These are phyloP conservation scores for Meloidogyne floridensis DNA, from an alignment of 1,140 invertebrate genomes.

Conservation along the genomic window DNA sequence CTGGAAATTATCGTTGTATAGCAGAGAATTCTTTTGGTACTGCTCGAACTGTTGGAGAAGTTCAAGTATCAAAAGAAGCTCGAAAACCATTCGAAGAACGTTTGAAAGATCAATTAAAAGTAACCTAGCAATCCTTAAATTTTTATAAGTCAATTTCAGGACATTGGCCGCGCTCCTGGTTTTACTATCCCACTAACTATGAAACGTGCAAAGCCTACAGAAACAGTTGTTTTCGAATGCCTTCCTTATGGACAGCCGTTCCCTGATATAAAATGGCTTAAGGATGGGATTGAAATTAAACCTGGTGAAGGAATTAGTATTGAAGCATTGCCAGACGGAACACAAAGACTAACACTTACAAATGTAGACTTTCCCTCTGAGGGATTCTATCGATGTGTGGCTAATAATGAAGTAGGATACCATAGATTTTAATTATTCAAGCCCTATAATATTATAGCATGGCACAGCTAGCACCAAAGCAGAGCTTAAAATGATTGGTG, in stretches of 20 bases:
- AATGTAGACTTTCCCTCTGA: constrained; percentile 60
- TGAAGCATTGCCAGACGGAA: constrained; percentile 57
- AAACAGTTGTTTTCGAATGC: constrained; percentile 64
- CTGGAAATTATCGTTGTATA: constrained; percentile 75
- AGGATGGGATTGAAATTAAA: constrained; percentile 58
- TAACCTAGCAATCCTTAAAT: not conserved
- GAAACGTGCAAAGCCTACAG: constrained; percentile 55
- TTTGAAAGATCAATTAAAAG: constrained; percentile 9
- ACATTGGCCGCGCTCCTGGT: constrained; percentile 59
- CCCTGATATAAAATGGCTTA: constrained; percentile 61
- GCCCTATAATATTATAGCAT: constrained; percentile 23
- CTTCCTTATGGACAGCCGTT: constrained; percentile 64
- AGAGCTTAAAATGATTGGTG: constrained; percentile 58
- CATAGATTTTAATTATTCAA: not conserved
- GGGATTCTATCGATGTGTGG: constrained; percentile 62
- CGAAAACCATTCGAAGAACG: not conserved
- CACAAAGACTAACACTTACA: constrained; percentile 54
- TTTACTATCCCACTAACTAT: constrained; percentile 62
- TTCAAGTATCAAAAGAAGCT: constrained; percentile 21
- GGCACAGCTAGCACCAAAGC: constrained; percentile 65
- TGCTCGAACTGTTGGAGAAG: constrained; percentile 60
- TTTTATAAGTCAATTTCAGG: not conserved
- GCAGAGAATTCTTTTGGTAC: constrained; percentile 61
- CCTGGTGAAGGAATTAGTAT: constrained; percentile 54
- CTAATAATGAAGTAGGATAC: constrained; percentile 54